phyloP scores from a whole-genome alignment of 2,113 vertebrate species.

The Ibidorhyncha struthersii region DNA sequence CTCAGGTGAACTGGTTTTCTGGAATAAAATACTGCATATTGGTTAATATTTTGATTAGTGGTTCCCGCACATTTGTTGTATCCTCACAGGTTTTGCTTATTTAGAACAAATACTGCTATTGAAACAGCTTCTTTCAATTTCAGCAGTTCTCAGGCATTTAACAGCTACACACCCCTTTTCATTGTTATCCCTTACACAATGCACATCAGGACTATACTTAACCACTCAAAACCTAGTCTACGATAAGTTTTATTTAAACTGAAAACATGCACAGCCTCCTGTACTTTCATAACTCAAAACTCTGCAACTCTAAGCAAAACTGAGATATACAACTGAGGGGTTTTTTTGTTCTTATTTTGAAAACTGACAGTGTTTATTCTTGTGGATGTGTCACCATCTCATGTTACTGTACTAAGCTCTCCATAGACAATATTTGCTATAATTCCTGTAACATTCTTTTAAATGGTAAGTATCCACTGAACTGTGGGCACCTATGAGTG shows the following conservation, averaged over 20 bases:
- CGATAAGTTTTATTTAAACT: background rate
- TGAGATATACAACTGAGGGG: background rate
- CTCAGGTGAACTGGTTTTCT: background rate
- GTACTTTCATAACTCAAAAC: background rate
- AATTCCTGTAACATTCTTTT: background rate
- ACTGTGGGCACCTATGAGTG: rapidly evolving
- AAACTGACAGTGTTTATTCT: background rate
- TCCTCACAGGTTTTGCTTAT: background rate
- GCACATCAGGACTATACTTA: background rate
- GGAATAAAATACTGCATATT: background rate
- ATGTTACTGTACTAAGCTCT: background rate
- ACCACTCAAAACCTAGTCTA: background rate
- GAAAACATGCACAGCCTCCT: background rate
- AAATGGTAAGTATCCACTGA: background rate
- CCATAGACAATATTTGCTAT: background rate
- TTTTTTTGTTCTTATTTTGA: background rate
- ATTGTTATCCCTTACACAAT: background rate
- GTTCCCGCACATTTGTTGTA: background rate
- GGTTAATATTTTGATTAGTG: background rate
- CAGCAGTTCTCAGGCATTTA: background rate
- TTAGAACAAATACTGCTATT: background rate
- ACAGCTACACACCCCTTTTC: background rate
- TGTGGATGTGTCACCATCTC: background rate
- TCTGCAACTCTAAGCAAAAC: background rate
- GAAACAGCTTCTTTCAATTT: background rate